A percentile compares a stretch with the other conserved stretches of the same genome.
phyloP scores from a whole-genome alignment of 1,140 invertebrate species.

The Heliothis subflexa region DNA sequence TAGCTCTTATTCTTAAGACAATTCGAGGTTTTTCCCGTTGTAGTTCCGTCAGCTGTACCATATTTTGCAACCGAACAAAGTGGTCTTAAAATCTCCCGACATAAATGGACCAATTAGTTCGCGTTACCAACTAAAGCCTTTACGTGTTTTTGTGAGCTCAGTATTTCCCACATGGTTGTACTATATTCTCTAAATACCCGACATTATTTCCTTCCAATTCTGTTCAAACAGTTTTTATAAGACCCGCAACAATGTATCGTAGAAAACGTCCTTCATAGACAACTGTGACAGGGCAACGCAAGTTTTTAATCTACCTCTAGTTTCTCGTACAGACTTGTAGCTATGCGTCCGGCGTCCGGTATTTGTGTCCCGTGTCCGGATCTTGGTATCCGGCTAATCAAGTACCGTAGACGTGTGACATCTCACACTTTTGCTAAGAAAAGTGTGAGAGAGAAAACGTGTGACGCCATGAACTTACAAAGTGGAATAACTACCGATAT shows the following conservation, averaged over 20 bases:
- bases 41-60: neutral
- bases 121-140: neutral
- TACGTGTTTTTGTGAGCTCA: neutral
- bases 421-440: conserved; percentile 21
- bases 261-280: conserved; percentile 37
- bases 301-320: conserved; percentile 20
- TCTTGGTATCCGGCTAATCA: conserved; percentile 1
- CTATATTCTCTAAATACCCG: neutral
- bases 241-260: conserved; percentile 26
- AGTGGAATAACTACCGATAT: conserved; percentile 54
- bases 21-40: too few species aligned
- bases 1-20: too few species aligned
- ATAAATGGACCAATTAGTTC: neutral
- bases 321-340: conserved; percentile 7
- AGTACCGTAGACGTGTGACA: conserved; percentile 1
- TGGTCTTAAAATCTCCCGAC: neutral
- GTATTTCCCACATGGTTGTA: neutral
- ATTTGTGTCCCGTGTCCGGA: conserved; percentile 1
- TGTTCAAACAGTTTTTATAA: conserved; percentile 11
- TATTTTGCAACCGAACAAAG: neutral
- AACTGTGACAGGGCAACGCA: conserved; percentile 9
- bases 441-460: conserved; percentile 16
- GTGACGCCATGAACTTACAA: neutral
- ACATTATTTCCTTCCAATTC: conserved; percentile 27
- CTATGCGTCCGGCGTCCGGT: conserved; percentile 19